Evolutionary conservation across 2,113 vertebrate species (phyloP), one percentile per base, ranked within the genome.

Genomic region (Synodontis membranacea): DNA sequence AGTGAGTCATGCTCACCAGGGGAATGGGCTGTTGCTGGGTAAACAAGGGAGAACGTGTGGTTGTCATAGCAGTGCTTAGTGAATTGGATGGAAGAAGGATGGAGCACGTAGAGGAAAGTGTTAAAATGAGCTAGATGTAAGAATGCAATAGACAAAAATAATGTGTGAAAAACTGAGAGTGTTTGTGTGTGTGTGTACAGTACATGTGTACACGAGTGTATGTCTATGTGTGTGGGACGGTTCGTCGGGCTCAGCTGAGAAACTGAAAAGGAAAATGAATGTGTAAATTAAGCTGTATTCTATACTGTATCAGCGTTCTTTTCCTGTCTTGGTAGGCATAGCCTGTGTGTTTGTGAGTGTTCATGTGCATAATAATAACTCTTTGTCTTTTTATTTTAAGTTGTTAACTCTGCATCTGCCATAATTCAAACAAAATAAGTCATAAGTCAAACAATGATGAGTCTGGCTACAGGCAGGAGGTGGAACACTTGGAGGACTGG

Each of bases 1-100:
- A 28, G 58, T 78, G 86, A 80, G n/a, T 28, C 2, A 46, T 39
- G 31, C 62, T 83, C 74, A 80, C 80, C 50, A 46, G 75, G 74
- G 87, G 78, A 90, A 70, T 83, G 68, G 85, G 81, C 83, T 86
- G 89, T 86, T 90, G 82, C 89, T 34, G 60, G 89, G 89, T 88
- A 74, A 87, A 84, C 50, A 37, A 34, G 76, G 37, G 78, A 52
- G 46, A 64, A 79, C 37, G 14, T 78, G 84, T 19, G 58, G 82
- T 90, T 86, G 89, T 86, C 86, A 87, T 52, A 58, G 82, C 10
- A 37, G 78, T 80, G 78, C 78, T 80, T 46, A 74, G 82, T 28
- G 78, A 75, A 37, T 58, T 28, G 25, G 37, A 11, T 70, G 31
- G 31, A 19, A 54, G 70, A 52, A 5, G 44, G 58, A 84, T 74